Percentiles rank a stretch among this genome's conserved stretches.
Evolutionary conservation across 2,888 invertebrate genomes (phyloP).

Genomic region (Mimumesa dahlbomi): DNA sequence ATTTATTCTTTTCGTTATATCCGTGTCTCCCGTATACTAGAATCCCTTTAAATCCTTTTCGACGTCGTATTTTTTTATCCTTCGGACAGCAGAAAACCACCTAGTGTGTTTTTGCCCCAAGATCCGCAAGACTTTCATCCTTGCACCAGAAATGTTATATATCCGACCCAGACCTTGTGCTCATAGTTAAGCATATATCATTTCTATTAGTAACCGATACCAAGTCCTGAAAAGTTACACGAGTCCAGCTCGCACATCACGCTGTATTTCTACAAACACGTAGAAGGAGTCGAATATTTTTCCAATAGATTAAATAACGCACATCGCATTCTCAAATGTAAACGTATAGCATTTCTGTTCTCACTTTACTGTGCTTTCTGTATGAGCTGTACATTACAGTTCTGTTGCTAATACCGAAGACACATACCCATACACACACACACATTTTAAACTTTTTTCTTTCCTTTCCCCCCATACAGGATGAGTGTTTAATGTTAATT

Average conservation of each 20-base stretch:
- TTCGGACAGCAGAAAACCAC: too few species aligned
- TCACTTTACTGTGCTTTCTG: not conserved
- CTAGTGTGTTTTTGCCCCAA: too few species aligned
- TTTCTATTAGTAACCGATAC: constrained; percentile 40
- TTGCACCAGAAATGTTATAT: constrained; percentile 29
- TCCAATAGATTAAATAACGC: constrained; percentile 1
- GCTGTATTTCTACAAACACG: not conserved
- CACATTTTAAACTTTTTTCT: too few species aligned
- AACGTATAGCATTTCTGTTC: not conserved
- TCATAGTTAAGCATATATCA: constrained; percentile 26
- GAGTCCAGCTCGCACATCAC: not conserved
- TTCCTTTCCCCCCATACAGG: too few species aligned
- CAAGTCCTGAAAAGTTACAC: not conserved
- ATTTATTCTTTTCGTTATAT: too few species aligned
- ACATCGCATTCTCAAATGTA: not conserved
- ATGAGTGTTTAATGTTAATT: too few species aligned
- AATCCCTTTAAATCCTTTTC: too few species aligned
- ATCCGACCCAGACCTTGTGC: constrained; percentile 32
- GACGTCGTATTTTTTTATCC: too few species aligned
- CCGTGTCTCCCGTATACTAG: too few species aligned
- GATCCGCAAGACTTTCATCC: constrained; percentile 12
- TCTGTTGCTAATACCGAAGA: too few species aligned
- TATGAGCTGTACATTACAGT: not conserved
- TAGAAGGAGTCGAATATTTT: constrained; percentile 3
- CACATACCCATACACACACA: too few species aligned